Evolutionary conservation across 1,140 invertebrate genomes (phyloP).

Genomic region (Condylostylus longicornis): DNA sequence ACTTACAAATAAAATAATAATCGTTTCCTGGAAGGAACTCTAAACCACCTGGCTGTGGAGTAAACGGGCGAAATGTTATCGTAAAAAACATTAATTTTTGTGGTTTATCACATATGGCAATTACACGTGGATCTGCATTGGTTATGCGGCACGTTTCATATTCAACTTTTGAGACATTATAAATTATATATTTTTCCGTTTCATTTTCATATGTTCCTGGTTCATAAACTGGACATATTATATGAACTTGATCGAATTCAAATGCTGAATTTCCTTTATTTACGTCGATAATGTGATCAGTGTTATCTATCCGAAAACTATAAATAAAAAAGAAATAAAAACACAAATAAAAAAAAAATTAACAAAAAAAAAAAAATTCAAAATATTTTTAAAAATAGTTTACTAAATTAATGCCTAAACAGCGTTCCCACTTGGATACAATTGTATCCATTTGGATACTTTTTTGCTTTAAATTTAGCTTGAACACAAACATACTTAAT

Average conservation of each 20-base stretch:
- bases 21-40: conserved; percentile 89
- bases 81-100: conserved; percentile 90
- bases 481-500: too few relatives aligned
- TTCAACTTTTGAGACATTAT: conserved; percentile 91
- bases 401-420: not conserved
- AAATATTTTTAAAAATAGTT: not conserved
- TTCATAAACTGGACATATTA: conserved; percentile 84
- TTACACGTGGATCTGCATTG: conserved; percentile 79
- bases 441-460: too few relatives aligned
- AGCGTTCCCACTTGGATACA: too few relatives aligned
- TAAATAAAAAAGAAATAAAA: conserved; percentile 6
- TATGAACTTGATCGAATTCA: conserved; percentile 90
- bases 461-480: too few relatives aligned
- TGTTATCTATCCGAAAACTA: conserved; percentile 95
- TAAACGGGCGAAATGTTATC: conserved; percentile 90
- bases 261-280: conserved; percentile 86
- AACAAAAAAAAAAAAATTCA: not conserved
- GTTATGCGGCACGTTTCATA: conserved; percentile 92
- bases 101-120: conserved; percentile 90
- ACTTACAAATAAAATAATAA: conserved; percentile 89
- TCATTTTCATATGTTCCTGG: conserved; percentile 77
- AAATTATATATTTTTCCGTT: conserved; percentile 89
- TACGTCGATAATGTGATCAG: conserved; percentile 91
- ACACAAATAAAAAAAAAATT: not conserved
- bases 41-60: conserved; percentile 82